Conservation (phyloP, 2,797 vertebrate species). For the Threskiornis aethiopicus region DNA sequence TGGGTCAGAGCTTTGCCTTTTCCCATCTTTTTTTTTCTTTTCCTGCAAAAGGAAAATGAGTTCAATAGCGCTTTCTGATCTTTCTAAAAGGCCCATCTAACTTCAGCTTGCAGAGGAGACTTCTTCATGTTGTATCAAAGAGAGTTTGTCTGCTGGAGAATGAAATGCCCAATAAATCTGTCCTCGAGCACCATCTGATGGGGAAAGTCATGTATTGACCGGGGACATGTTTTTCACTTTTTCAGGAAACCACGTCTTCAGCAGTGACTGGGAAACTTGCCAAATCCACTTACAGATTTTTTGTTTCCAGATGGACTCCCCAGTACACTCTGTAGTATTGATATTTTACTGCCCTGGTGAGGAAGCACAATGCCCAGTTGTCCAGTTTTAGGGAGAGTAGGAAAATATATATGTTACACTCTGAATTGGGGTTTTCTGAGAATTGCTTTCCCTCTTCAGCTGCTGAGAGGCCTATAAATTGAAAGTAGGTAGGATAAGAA, state of each 20-base stretch:
- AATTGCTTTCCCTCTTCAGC: not conserved
- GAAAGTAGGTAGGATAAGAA: not conserved
- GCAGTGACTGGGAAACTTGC: not conserved
- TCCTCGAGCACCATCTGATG: constrained; percentile 69
- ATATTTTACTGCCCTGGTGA: not conserved
- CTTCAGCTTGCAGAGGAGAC: not conserved
- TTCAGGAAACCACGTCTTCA: not conserved
- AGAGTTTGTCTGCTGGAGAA: not conserved
- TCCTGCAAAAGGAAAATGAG: not conserved
- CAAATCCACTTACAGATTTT: not conserved
- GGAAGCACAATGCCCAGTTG: not conserved
- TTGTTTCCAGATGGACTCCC: not conserved
- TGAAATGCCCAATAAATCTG: not conserved
- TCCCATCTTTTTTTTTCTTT: not conserved
- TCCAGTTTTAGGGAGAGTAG: not conserved
- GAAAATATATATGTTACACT: not conserved
- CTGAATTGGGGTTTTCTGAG: not conserved
- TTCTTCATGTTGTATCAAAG: not conserved
- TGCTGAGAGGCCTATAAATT: not conserved
- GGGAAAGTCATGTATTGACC: constrained; percentile 27
- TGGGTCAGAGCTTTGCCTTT: not conserved
- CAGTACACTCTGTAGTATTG: not conserved
- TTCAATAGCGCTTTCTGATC: not conserved
- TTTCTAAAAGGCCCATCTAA: not conserved
- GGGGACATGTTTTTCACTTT: not conserved